Base-by-base conservation (phyloP, 2,888 invertebrate species). In the Euzophera pinguis region DNA sequence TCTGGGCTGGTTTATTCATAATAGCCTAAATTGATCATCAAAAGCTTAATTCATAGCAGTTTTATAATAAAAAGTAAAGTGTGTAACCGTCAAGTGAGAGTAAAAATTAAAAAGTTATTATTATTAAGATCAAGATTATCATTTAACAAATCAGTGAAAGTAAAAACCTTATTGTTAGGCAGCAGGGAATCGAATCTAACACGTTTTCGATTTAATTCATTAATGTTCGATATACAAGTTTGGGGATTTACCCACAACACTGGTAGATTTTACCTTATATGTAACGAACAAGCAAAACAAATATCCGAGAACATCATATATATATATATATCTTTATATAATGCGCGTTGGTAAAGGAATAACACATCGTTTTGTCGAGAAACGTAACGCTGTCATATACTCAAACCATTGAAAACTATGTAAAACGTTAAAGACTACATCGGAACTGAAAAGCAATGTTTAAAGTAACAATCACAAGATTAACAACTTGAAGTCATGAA, bases 211-310 rank as follows among this genome's bases (percentile, higher is more conserved):
- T 16, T 35, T 47, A 47, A 47, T 47, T 13, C 34, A 47, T 47
- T 14, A 35, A 16, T 47, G 32, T 32, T 17, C 10, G 14, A 16
- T 35, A 16, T 9, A 47, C n/a, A 47, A 47, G 47, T 47, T 47
- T 29, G 45, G 39, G 16, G 9, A 29, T 37, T 49, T 39, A 39
- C 32, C 49, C 27, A 16, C 16, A 22, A 16, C 29, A 38, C 38
- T 48, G 3, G 32, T 42, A 22, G n/a, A 12, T 43, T 37, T 52
- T 45, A 52, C 38, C 37, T 47, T 13, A 39, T 37, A 51, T 54
- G 54, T 47, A 47, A 54, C 41, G 41, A 32, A 41, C 50, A 37
- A 47, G 13, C 52, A 9, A 39, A 50, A 53, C 43, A 50, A 50
- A 56, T 38, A 47, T 54, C 34, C 42, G n/a, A 14, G 29, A 34